Evolutionary conservation across 2,113 vertebrate genomes (phyloP), one percentile per base, ranked within the genome.

Genomic region (Podilymbus podiceps): DNA sequence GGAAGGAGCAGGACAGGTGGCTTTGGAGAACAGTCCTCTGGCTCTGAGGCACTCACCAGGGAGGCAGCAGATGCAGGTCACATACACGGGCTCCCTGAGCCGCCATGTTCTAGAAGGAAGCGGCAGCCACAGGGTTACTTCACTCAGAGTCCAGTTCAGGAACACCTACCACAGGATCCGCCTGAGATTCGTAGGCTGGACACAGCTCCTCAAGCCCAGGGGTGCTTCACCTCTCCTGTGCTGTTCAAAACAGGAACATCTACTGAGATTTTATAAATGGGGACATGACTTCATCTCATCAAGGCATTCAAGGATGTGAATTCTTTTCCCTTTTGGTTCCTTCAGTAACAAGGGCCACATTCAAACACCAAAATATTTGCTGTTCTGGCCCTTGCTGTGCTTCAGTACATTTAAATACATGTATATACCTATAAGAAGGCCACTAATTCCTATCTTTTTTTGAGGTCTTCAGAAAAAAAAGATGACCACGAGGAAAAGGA

Each of bases 381-480:
- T 68, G 12, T 38, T 93, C 74, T 35, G 6, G 27, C 38, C 11
- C 19, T 86, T 38, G 1, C 22, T 24, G 72, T 38, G 12, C 71
- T 80, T 64, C 49, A 53, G 12, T 42, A 67, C 25, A 33, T 79
- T 66, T 13, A 67, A 19, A 42, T 33, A 23, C 10, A 44, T 9
- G 12, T 8, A 9, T 55, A 18, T 42, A 13, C 15, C 47, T 49
- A 20, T 71, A 38, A 15, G n/a, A 15, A 74, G 30, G 10, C 60
- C 50, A 21, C 52, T 89, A 82, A 91, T 25, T 88, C 4, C 84
- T 81, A 5, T 50, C 63, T 96, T 30, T 0, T 38, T 93, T 95
- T 97, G 53, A 92, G 90, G 22, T 93, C 96, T 87, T 89, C 88
- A 98, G 98, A 96, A 93, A 68, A 94, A 95, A 63, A 98, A 93